phyloP scores from a whole-genome alignment of 2,797 vertebrate genomes.

The Liasis olivaceus region DNA sequence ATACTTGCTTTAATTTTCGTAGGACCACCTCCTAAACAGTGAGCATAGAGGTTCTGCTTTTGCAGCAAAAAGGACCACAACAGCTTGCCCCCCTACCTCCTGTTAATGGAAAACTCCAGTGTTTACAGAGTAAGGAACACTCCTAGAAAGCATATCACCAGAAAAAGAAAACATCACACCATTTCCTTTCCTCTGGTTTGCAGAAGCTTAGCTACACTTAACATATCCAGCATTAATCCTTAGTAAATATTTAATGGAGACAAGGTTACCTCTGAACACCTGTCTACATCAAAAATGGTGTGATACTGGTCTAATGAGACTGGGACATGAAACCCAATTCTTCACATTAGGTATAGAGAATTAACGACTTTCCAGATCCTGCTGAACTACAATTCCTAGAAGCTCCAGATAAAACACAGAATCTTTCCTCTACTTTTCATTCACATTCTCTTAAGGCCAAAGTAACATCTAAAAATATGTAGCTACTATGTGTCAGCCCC shows the following conservation, averaged over 20 bases:
- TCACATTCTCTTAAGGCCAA: neutral
- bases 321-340: no score
- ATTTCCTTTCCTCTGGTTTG: neutral
- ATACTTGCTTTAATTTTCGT: neutral
- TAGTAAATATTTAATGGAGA: constrained; percentile 20
- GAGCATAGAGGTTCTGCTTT: neutral
- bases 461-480: neutral
- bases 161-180: neutral
- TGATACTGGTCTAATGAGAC: neutral
- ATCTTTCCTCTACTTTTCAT: neutral
- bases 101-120: neutral
- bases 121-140: neutral
- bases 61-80: neutral
- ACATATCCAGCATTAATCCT: neutral
- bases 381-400: neutral
- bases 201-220: neutral
- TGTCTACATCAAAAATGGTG: neutral
- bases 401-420: neutral
- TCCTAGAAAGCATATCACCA: neutral
- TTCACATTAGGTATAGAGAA: neutral
- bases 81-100: neutral
- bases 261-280: neutral
- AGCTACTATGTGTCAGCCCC: neutral
- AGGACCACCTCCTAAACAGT: neutral
- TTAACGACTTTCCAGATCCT: neutral